Evolutionary conservation across 2,797 vertebrate species (phyloP), one percentile per base, ranked within the genome.

Genomic region (Chiroxiphia lanceolata): DNA sequence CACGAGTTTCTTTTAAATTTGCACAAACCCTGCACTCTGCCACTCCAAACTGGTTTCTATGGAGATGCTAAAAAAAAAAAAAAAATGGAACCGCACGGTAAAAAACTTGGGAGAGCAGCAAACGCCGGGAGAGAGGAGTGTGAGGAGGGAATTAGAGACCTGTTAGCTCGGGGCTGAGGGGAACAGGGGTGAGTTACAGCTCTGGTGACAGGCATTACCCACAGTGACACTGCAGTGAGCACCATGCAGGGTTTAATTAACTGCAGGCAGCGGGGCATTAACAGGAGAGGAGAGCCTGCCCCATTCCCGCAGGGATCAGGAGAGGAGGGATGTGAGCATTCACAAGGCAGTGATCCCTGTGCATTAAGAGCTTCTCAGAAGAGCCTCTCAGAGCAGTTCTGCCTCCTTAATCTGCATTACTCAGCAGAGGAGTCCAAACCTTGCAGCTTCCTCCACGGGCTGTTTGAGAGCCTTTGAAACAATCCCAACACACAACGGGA

Each of bases 71-170:
- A 70, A 68, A 59, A 29, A 17, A 38, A 70, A 71, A 59, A 65
- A 70, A 54, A 81, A 54, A 4, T 0, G 5, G 36, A 72, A 40
- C 0, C 0, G 69, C 68, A 70, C 0, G 2, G 53, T 23, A 82
- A 63, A 63, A 67, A 74, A 27, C 25, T 13, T 4, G 45, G 51
- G 77, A 25, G 81, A 84, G 36, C 56, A 27, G 63, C 31, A 34
- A 68, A 84, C 1, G 6, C 18, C 14, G 72, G 45, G 40, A 0
- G 9, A 67, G 69, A 48, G 60, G 53, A 88, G 33, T 0, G 38
- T 3, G 47, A 63, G 76, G n/a, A 76, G 42, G 6, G 78, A 51
- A 18, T 6, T 18, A 19, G 75, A 80, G 59, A 14, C 8, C 8
- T 33, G 68, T 71, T 82, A 34, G 29, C 47, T 36, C 18, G 1